Conservation (phyloP, 2,797 vertebrate genomes). For the Ctenopoma multispine region DNA sequence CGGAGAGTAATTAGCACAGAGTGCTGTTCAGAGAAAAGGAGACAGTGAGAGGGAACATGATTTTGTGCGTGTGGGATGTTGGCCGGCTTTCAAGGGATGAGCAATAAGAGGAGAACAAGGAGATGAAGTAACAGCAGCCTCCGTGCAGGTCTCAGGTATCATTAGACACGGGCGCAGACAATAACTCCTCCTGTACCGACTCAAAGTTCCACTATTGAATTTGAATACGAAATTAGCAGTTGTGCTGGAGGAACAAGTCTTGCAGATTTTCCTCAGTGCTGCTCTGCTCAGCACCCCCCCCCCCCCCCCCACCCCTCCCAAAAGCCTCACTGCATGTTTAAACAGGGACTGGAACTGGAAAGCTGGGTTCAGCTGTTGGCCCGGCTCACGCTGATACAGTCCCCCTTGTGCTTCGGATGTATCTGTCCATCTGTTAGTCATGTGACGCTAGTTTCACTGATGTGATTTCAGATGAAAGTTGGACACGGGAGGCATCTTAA, state of each 20-base stretch:
- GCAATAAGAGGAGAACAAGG: conserved; percentile 36
- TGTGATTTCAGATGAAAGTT: conserved; percentile 31
- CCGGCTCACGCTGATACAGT: conserved; percentile 63
- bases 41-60: conserved; percentile 48
- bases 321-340: conserved; percentile 60
- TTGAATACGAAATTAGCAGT: conserved; percentile 30
- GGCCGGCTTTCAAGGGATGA: conserved; percentile 70
- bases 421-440: conserved; percentile 73
- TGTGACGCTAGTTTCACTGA: conserved; percentile 38
- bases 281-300: background rate
- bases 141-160: conserved; percentile 53
- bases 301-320: background rate
- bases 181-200: conserved; percentile 2
- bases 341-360: conserved; percentile 56
- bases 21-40: conserved; percentile 60
- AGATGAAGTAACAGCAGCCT: conserved; percentile 39
- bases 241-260: conserved; percentile 8
- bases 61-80: conserved; percentile 58
- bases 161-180: background rate
- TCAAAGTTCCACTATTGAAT: conserved; percentile 7
- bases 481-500: conserved; percentile 1
- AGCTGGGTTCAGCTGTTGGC: conserved; percentile 74
- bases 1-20: conserved; percentile 75
- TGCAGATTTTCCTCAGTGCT: conserved; percentile 21
- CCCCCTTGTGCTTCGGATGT: conserved; percentile 52